Evolutionary conservation across 2,797 vertebrate species (phyloP).

Genomic region (Sarcoramphus papa): DNA sequence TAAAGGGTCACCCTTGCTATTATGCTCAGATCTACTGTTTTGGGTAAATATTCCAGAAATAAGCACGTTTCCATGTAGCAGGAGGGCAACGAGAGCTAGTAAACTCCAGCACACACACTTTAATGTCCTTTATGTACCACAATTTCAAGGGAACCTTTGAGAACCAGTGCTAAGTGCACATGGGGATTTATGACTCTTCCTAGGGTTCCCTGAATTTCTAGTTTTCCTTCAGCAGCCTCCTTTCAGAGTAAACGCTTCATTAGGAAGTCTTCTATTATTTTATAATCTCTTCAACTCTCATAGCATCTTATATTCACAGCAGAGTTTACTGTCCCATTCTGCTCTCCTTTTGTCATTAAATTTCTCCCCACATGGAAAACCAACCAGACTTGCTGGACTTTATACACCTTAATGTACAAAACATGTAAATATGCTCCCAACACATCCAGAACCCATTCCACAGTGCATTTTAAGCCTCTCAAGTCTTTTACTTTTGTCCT

Average conservation of each 20-base stretch:
- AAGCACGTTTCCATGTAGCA: background rate
- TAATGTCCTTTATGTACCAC: background rate
- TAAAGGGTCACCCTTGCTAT: background rate
- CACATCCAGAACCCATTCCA: background rate
- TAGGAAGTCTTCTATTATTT: background rate
- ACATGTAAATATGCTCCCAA: background rate
- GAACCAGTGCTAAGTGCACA: background rate
- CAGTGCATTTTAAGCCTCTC: background rate
- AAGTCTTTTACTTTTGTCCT: background rate
- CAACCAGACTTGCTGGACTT: background rate
- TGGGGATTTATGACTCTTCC: background rate
- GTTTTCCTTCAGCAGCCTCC: background rate
- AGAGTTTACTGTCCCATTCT: background rate
- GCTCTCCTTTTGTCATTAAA: background rate
- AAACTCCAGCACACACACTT: background rate
- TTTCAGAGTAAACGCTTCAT: background rate
- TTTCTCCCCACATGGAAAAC: background rate
- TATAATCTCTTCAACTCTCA: background rate
- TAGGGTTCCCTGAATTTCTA: background rate
- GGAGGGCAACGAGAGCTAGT: background rate
- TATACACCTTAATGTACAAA: rapidly evolving
- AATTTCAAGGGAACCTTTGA: background rate
- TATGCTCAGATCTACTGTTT: background rate
- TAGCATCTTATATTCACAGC: background rate
- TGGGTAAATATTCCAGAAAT: background rate